Percentiles rank a stretch among this genome's conserved stretches.
These are phyloP conservation scores for Lacerta agilis DNA, from an alignment of 2,797 vertebrate species.

Conservation along the genomic window DNA sequence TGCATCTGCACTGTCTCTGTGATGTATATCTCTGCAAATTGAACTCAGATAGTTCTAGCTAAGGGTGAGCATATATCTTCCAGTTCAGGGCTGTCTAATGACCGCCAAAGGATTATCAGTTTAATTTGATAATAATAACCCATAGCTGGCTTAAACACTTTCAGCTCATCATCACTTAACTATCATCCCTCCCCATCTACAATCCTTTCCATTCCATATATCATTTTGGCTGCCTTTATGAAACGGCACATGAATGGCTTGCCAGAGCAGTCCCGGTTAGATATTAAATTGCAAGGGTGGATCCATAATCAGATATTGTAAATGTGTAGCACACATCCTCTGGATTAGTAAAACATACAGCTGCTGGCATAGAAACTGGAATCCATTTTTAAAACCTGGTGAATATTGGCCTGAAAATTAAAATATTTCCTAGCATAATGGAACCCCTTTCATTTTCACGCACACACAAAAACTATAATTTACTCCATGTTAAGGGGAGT, in stretches of 20 bases:
- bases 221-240: slow-evolving; percentile 9
- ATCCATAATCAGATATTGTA: background rate
- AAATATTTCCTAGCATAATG: background rate
- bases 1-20: background rate
- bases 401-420: slow-evolving; percentile 10
- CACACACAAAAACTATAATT: background rate
- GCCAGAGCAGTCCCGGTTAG: background rate
- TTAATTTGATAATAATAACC: slow-evolving; percentile 13
- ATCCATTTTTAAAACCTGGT: background rate
- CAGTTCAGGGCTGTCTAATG: slow-evolving; percentile 6
- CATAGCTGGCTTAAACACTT: background rate
- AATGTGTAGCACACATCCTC: background rate
- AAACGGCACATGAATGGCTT: background rate
- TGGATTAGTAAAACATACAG: slow-evolving; percentile 1
- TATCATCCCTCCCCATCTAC: background rate
- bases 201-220: slow-evolving; percentile 12
- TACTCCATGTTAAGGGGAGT: background rate
- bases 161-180: background rate
- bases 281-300: background rate
- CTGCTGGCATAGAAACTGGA: background rate
- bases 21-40: slow-evolving; percentile 22
- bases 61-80: slow-evolving; percentile 11
- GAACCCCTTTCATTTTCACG: background rate
- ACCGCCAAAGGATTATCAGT: slow-evolving; percentile 13
- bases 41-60: background rate